phyloP scores from a whole-genome alignment of 2,113 vertebrate species.

The Alces alces region DNA sequence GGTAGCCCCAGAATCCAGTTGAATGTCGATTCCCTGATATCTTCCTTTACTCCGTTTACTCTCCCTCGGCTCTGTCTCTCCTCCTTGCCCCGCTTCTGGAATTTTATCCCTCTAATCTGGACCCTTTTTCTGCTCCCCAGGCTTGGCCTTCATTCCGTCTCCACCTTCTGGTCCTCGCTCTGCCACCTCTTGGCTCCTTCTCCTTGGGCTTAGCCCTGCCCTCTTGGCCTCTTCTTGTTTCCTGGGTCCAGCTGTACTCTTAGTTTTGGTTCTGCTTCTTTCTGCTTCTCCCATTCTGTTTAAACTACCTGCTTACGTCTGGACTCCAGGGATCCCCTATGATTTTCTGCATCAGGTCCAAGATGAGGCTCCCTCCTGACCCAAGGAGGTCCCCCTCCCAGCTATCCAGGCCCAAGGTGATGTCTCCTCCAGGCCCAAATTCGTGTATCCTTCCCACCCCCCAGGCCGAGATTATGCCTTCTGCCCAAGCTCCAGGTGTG shows the following conservation, averaged over 20 bases:
- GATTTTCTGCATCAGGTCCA: background rate
- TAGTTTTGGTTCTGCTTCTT: background rate
- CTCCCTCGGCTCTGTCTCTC: background rate
- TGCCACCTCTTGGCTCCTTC: background rate
- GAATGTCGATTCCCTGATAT: background rate
- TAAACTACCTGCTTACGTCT: background rate
- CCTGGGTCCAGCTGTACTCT: background rate
- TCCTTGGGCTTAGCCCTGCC: background rate
- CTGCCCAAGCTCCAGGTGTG: background rate
- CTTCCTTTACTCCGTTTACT: background rate
- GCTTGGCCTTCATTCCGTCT: background rate
- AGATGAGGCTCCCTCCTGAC: background rate
- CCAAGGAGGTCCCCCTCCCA: background rate
- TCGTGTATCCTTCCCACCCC: background rate
- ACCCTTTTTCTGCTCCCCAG: background rate
- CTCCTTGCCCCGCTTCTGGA: background rate
- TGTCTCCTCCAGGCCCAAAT: background rate
- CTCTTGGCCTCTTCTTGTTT: background rate
- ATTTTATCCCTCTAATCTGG: background rate
- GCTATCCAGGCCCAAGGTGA: background rate
- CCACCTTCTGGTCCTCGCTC: background rate
- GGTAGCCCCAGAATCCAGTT: fast-evolving
- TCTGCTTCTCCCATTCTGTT: background rate
- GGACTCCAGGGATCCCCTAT: fast-evolving
- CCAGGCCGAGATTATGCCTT: background rate